These are phyloP conservation scores for Ischnura elegans DNA, from an alignment of 2,888 invertebrate genomes.

Conservation along the genomic window DNA sequence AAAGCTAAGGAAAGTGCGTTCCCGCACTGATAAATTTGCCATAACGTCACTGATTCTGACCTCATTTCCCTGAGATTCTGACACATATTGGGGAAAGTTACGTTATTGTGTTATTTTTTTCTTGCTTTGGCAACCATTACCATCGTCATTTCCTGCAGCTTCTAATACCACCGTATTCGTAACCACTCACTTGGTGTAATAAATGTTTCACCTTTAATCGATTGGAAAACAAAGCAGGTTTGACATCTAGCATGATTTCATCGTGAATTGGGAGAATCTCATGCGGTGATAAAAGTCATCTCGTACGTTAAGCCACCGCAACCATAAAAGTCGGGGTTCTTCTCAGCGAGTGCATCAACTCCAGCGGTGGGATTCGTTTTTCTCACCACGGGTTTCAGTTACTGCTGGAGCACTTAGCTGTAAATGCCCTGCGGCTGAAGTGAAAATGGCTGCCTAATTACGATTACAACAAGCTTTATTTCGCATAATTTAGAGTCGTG, in stretches of 20 bases:
- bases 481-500: not conserved
- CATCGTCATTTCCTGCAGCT: not conserved
- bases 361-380: not conserved
- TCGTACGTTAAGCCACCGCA: not conserved
- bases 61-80: too few relatives aligned
- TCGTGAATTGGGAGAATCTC: not conserved
- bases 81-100: too few relatives aligned
- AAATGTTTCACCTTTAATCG: not conserved
- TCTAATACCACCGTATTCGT: not conserved
- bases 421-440: not conserved
- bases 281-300: not conserved
- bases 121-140: too few relatives aligned
- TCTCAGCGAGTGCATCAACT: not conserved
- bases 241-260: not conserved
- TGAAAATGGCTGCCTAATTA: not conserved
- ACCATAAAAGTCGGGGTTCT: not conserved
- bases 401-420: not conserved
- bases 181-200: not conserved
- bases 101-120: too few relatives aligned
- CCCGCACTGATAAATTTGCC: too few relatives aligned
- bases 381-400: not conserved
- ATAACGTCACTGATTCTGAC: too few relatives aligned
- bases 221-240: not conserved
- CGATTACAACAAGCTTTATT: not conserved
- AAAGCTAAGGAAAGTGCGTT: too few relatives aligned